A percentile compares a stretch with the other conserved stretches of the same genome.
Evolutionary conservation across 2,888 invertebrate species (phyloP).

Genomic region (Penaeus monodon): DNA sequence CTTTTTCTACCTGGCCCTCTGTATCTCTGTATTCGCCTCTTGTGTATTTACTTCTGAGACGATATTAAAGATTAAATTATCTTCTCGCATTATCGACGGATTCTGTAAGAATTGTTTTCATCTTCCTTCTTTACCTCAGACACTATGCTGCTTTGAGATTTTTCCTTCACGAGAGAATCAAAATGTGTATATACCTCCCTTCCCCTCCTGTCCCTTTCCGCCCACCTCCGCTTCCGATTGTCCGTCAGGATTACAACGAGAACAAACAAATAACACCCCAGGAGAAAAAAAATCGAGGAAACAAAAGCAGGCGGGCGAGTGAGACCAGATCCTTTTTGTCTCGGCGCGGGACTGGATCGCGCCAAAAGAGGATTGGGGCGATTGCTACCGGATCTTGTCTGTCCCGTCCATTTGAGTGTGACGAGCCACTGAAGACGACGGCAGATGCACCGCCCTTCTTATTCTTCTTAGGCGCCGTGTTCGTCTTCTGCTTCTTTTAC

Average conservation of each 20-base stretch:
- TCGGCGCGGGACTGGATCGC: slow-evolving; percentile 30
- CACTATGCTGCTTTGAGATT: too few species aligned
- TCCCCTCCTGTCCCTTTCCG: too few species aligned
- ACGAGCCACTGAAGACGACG: slow-evolving; percentile 19
- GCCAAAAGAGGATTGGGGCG: slow-evolving; percentile 46
- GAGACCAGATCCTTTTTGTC: slow-evolving; percentile 27
- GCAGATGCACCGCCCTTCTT: neutral
- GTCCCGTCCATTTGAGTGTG: slow-evolving; percentile 35
- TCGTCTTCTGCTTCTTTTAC: neutral
- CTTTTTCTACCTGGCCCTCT: slow-evolving; percentile 1
- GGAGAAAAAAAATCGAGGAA: too few species aligned
- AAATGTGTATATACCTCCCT: too few species aligned
- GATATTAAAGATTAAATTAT: too few species aligned
- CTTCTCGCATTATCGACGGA: too few species aligned
- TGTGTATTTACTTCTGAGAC: too few species aligned
- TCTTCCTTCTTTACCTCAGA: too few species aligned
- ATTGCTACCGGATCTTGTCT: slow-evolving; percentile 45
- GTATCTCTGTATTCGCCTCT: neutral
- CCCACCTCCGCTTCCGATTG: too few species aligned
- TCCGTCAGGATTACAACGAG: slow-evolving; percentile 13
- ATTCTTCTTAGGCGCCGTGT: neutral
- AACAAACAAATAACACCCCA: slow-evolving; percentile 14
- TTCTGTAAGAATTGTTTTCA: too few species aligned
- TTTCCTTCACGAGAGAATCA: too few species aligned
- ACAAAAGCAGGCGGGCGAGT: slow-evolving; percentile 25